Base-by-base conservation (phyloP, 1,140 invertebrate species). In the Diachasmimorpha longicaudata region DNA sequence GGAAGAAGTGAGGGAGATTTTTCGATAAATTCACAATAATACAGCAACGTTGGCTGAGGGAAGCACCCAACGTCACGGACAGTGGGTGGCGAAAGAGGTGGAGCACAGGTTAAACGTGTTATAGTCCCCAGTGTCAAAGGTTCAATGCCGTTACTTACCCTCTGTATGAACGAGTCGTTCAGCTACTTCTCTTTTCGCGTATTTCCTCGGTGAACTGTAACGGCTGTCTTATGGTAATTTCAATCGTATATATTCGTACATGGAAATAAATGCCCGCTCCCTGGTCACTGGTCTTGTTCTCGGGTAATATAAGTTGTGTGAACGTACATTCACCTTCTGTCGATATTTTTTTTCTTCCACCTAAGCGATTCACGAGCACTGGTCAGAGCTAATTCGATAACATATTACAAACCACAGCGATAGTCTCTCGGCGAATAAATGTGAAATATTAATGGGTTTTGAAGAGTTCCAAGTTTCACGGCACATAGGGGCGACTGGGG, bases 181-280 rank as follows among this genome's bases (percentile, higher is more conserved):
- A 37, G 13, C 23, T 48, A 58, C 37, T 68, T 72, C 69, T 70
- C 68, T 75, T 70, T 31, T 63, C 68, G 39, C 37, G 25, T 74
- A 73, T 70, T 63, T 80, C 75, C 77, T 79, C 76, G 79, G 77
- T 80, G 75, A 81, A 82, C 79, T 83, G 79, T 81, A 81, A 82
- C 82, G 76, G 78, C 80, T 81, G 80, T 78, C 78, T 78, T 81
- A 83, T 83, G 81, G 82, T 82, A 80, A 83, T 83, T 82, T 82
- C 75, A 71, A 74, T 78, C 79, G 72, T 80, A 80, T 79, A 83
- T 63, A 63, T 63, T 63, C 58, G 14, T 63, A 25, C 58, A 63
- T 63, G 58, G 23, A 31, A 63, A 63, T 63, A 63, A 63, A 63
- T 25, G 21, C 58, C 19, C 58, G 23, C 0, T 14, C 23, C 31